phyloP scores from a whole-genome alignment of 2,113 vertebrate genomes.

The Callopanchax toddi region DNA sequence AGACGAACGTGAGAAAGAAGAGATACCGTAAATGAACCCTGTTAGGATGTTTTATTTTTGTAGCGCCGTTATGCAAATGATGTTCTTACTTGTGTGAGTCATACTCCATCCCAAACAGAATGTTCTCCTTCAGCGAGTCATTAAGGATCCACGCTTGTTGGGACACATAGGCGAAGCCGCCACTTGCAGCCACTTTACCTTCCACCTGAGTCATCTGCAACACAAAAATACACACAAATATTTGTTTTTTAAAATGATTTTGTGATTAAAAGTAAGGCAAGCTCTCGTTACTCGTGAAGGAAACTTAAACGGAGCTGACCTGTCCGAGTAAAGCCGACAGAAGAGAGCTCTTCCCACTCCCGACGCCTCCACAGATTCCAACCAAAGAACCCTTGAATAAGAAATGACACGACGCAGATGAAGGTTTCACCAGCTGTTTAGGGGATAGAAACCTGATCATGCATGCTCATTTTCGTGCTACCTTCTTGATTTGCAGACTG shows the following conservation, averaged over 20 bases:
- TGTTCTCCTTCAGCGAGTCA: conserved; percentile 82
- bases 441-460: no score
- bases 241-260: no score
- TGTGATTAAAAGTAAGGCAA: no score
- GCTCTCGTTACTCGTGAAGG: neutral
- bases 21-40: neutral
- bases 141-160: conserved; percentile 87
- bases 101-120: conserved; percentile 81
- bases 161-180: conserved; percentile 79
- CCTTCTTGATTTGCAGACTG: conserved; percentile 76
- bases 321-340: conserved; percentile 85
- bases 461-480: conserved; percentile 39
- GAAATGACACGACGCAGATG: neutral
- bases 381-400: conserved; percentile 78
- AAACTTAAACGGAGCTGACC: conserved; percentile 64
- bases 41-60: neutral
- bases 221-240: conserved; percentile 1
- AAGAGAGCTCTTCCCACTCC: conserved; percentile 85
- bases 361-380: conserved; percentile 84
- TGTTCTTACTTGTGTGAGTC: conserved; percentile 75
- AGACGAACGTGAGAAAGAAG: conserved; percentile 1
- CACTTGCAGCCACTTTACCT: conserved; percentile 77
- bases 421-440: neutral
- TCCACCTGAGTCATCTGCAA: conserved; percentile 82
- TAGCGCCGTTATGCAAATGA: neutral